phyloP scores from a whole-genome alignment of 2,888 invertebrate species.

The Dugesia japonica region DNA sequence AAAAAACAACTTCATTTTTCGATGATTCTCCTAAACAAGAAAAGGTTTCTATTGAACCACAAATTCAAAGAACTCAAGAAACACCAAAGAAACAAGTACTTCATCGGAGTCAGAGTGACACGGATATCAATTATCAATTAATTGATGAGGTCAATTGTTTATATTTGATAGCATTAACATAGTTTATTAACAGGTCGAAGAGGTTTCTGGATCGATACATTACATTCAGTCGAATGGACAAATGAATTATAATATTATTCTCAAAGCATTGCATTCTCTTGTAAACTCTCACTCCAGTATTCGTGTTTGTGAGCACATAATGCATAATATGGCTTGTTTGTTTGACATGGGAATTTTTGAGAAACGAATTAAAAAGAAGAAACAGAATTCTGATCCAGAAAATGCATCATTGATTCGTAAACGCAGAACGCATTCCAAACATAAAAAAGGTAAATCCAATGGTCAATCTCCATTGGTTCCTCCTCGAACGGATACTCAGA shows the following conservation, averaged over 20 bases:
- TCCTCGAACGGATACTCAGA: background rate
- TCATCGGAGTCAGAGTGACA: background rate
- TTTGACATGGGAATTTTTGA: slow-evolving; percentile 66
- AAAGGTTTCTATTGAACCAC: background rate
- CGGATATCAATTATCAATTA: background rate
- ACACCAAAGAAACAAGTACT: background rate
- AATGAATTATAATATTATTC: slow-evolving; percentile 67
- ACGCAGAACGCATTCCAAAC: background rate
- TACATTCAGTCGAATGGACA: slow-evolving; percentile 89
- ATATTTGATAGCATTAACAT: background rate
- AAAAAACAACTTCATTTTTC: background rate
- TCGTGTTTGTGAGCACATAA: slow-evolving; percentile 73
- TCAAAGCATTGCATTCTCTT: slow-evolving; percentile 68
- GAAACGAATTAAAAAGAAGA: slow-evolving; percentile 37
- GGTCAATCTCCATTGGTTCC: background rate
- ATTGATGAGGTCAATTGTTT: background rate
- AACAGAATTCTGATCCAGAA: slow-evolving; percentile 33
- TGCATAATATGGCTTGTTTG: slow-evolving; percentile 75
- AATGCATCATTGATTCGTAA: background rate
- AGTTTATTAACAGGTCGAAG: slow-evolving; percentile 51
- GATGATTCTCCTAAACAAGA: background rate
- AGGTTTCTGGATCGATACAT: slow-evolving; percentile 60
- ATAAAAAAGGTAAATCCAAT: background rate
- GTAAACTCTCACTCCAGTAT: slow-evolving; percentile 70
- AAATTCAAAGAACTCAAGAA: background rate